Conservation (phyloP, 2,888 invertebrate species). For the Melinaea menophilus region DNA sequence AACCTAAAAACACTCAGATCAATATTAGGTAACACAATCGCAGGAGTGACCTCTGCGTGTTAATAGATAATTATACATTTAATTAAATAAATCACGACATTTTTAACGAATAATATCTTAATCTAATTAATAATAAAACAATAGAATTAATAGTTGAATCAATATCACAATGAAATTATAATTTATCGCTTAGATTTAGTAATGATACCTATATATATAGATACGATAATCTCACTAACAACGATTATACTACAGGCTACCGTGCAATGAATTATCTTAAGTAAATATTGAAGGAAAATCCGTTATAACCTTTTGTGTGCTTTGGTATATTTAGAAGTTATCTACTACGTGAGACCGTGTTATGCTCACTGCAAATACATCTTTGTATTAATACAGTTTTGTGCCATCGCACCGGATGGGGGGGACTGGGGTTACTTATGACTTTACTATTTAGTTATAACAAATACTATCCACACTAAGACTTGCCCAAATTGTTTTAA, state of each 20-base stretch:
- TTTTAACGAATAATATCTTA: too few species aligned
- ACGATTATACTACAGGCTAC: slow-evolving; percentile 48
- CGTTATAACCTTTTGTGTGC: slow-evolving; percentile 65
- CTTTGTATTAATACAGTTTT: slow-evolving; percentile 33
- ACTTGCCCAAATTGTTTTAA: too few species aligned
- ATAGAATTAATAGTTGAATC: slow-evolving; percentile 1
- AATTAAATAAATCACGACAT: too few species aligned
- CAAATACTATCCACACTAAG: too few species aligned
- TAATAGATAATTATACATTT: too few species aligned
- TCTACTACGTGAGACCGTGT: slow-evolving; percentile 47
- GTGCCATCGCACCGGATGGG: slow-evolving; percentile 7
- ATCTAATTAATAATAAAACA: not conserved
- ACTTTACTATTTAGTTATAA: too few species aligned
- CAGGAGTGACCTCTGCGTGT: too few species aligned
- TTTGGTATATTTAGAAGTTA: slow-evolving; percentile 60
- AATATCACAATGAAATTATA: slow-evolving; percentile 5
- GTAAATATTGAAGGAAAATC: slow-evolving; percentile 68
- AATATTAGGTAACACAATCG: too few species aligned
- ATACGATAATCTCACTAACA: slow-evolving; percentile 38
- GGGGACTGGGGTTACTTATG: too few species aligned
- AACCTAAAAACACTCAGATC: too few species aligned
- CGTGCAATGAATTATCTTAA: slow-evolving; percentile 62
- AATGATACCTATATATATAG: slow-evolving; percentile 26
- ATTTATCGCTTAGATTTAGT: slow-evolving; percentile 13
- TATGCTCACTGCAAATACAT: slow-evolving; percentile 41